A percentile compares a stretch with the other conserved stretches of the same genome.
These are phyloP conservation scores for Eledone cirrhosa DNA, from an alignment of 2,888 invertebrate genomes.

Conservation along the genomic window DNA sequence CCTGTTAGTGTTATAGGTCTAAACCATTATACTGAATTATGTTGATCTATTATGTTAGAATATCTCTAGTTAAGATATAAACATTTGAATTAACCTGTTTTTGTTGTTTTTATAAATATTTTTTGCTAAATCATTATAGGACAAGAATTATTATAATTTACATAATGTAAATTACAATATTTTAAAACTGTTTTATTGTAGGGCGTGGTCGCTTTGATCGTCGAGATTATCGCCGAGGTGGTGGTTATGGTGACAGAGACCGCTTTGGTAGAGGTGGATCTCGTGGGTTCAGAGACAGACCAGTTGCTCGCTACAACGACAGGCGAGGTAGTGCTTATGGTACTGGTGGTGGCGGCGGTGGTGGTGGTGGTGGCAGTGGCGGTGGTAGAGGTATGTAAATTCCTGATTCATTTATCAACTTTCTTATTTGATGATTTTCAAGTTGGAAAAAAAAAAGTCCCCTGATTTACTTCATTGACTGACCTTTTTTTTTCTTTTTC, in stretches of 20 bases:
- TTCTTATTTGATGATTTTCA: neutral
- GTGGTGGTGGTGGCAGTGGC: neutral
- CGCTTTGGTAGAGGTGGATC: conserved; percentile 33
- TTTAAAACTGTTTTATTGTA: neutral
- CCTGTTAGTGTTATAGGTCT: too few species aligned
- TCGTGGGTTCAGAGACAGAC: conserved; percentile 31
- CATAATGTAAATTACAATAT: too few species aligned
- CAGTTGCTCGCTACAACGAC: conserved; percentile 15
- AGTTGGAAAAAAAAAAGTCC: neutral
- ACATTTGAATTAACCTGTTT: too few species aligned
- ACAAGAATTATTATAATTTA: too few species aligned
- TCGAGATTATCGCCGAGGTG: conserved; percentile 28
- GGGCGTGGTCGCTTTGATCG: conserved; percentile 31
- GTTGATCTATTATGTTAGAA: too few species aligned
- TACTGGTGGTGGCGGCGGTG: conserved; percentile 27
- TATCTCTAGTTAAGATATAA: too few species aligned
- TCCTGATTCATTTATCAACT: neutral
- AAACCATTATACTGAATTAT: too few species aligned
- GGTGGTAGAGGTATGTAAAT: neutral
- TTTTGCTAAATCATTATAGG: too few species aligned
- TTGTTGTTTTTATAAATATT: too few species aligned
- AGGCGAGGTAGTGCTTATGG: conserved; percentile 34
- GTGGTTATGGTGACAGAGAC: conserved; percentile 31
- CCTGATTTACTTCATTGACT: neutral
- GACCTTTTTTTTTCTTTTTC: neutral